phyloP scores from a whole-genome alignment of 2,797 vertebrate species.

The Lacerta viridis region DNA sequence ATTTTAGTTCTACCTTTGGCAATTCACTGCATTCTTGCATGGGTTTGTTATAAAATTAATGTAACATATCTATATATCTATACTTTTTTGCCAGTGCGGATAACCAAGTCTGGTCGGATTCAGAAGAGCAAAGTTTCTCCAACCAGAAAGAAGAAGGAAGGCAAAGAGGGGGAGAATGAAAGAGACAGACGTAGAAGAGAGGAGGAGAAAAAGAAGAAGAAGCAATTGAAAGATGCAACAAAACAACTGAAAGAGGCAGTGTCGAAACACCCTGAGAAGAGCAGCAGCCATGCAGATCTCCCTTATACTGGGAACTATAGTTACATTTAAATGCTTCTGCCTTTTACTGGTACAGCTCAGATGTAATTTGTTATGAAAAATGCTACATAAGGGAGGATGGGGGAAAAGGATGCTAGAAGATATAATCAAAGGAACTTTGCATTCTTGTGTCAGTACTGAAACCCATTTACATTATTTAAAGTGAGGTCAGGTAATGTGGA shows the following conservation, averaged over 20 bases:
- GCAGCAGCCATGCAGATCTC: slow-evolving; percentile 30
- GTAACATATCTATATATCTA: background rate
- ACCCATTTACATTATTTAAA: slow-evolving; percentile 5
- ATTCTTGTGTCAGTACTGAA: background rate
- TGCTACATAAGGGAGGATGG: background rate
- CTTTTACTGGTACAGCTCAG: background rate
- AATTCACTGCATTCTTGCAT: background rate
- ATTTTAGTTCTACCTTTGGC: background rate
- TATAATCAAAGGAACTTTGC: background rate
- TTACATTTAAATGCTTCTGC: slow-evolving; percentile 26
- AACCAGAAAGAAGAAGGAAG: background rate
- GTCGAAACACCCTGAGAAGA: background rate
- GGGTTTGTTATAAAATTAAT: slow-evolving; percentile 6
- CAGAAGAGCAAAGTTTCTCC: background rate
- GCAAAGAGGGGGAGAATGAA: background rate
- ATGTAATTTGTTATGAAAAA: slow-evolving; percentile 13
- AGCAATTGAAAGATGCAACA: background rate
- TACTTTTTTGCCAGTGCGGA: background rate
- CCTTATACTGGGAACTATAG: slow-evolving; percentile 55
- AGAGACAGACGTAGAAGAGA: background rate
- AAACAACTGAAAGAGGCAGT: background rate
- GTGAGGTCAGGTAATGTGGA: background rate
- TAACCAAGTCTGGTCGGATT: background rate
- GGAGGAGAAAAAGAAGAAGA: background rate
- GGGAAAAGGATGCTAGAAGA: background rate